Conservation (phyloP, 2,797 vertebrate species). For the Amblyopsis hoosieri region DNA sequence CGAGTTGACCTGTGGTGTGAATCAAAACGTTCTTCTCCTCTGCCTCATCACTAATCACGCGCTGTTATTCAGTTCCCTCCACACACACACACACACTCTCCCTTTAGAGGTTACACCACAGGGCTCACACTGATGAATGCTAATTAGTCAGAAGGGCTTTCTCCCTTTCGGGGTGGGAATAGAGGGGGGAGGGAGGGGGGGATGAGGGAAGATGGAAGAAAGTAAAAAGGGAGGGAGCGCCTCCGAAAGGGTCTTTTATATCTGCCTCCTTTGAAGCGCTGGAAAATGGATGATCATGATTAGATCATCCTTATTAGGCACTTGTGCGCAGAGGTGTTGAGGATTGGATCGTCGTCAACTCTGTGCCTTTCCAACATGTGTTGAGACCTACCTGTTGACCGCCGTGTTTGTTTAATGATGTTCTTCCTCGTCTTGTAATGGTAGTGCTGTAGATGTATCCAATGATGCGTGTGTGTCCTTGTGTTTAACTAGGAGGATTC, state of each 20-base stretch:
- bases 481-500: no score
- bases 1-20: no score
- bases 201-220: no score
- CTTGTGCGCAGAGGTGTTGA: no score
- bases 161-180: background rate
- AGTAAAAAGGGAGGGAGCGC: background rate
- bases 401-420: no score
- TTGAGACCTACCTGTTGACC: no score
- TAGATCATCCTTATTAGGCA: background rate
- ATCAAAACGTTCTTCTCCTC: background rate
- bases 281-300: background rate
- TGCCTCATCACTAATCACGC: background rate
- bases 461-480: no score
- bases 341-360: no score
- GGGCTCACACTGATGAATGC: constrained; percentile 1
- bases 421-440: no score
- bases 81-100: constrained; percentile 1
- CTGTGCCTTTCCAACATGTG: no score
- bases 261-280: background rate
- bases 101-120: constrained; percentile 4
- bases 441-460: no score
- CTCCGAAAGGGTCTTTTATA: background rate
- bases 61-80: background rate
- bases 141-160: constrained; percentile 12
- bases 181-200: background rate